Conservation (phyloP, 1,140 invertebrate species). For the Liolophura sinensis region DNA sequence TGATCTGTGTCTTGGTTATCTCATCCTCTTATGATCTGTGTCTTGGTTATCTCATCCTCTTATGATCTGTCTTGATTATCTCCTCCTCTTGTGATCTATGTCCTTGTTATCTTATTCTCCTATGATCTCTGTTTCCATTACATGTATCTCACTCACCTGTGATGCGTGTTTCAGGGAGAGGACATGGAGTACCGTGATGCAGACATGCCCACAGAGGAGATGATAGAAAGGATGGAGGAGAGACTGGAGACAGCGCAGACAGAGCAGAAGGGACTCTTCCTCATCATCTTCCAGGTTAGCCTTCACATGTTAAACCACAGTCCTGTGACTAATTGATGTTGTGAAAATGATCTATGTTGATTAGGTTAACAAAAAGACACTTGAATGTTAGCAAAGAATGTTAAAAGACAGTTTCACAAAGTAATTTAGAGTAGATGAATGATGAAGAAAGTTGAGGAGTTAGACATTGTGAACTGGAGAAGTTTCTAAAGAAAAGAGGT, state of each 20-base stretch:
- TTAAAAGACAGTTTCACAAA: too few relatives aligned
- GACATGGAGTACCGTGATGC: conserved; percentile 24
- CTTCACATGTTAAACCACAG: not conserved
- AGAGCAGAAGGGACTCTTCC: conserved; percentile 95
- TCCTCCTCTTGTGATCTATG: not conserved
- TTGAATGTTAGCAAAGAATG: too few relatives aligned
- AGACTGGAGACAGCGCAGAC: conserved; percentile 90
- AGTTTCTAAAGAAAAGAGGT: too few relatives aligned
- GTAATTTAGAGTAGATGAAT: too few relatives aligned
- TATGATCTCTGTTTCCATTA: not conserved
- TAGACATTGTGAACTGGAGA: too few relatives aligned
- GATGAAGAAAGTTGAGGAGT: too few relatives aligned
- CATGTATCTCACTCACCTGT: not conserved
- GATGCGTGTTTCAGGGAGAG: conserved; percentile 13
- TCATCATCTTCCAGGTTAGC: conserved; percentile 90
- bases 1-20: too few relatives aligned
- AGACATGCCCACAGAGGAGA: conserved; percentile 62
- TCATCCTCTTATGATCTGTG: too few relatives aligned
- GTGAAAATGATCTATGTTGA: not conserved
- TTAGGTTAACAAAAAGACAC: too few relatives aligned
- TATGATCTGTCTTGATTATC: too few relatives aligned
- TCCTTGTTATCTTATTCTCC: too few relatives aligned
- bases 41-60: too few relatives aligned
- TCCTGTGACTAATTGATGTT: not conserved
- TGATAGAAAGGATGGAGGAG: conserved; percentile 94